Base-by-base conservation (phyloP, 2,113 vertebrate species). In the Elgaria multicarinata region DNA sequence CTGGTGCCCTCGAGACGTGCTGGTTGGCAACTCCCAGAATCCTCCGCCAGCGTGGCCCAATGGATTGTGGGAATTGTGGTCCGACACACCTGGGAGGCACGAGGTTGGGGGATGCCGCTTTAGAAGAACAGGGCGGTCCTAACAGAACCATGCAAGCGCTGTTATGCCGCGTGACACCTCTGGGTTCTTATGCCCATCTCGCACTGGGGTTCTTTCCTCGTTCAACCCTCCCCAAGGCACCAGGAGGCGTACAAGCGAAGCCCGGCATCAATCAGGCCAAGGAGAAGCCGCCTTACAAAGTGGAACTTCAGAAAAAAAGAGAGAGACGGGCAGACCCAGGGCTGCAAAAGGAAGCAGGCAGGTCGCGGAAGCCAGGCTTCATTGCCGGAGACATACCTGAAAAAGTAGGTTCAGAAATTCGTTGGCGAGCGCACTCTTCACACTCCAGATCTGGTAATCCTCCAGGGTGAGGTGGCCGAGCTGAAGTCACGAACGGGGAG, bases 361-460 rank as follows among this genome's bases (percentile, higher is more conserved):
- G 62, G n/a, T 16, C 31, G 69, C 4, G 1, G 33, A 87, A 14
- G 74, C 20, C 2, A 69, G 36, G 77, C 33, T 81, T 6, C 69
- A 7, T 88, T 89, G 89, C 77, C 20, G 69, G 82, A 77, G 88
- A 95, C 94, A 2, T 93, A 99, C 99, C 98, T 99, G 99, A 95
- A 99, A 99, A 67, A 99, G 98, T 36, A 99, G 98, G 95, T 99
- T 99, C 94, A 99, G 96, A 96, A 99, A 99, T 93, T 99, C 99
- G 91, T 98, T 99, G 96, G 99, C 99, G 90, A 99, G 97, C 64
- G 98, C 97, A 92, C 98, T 99, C 97, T 99, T 98, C 94, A 99
- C 99, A 87, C 99, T 99, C 99, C 99, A 99, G 91, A 99, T 99
- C 97, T 99, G 99, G 95, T 99, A 99, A 94, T 99, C 99, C 95